These are phyloP conservation scores for Copidosoma aretas DNA, from an alignment of 2,888 invertebrate species.

Conservation along the genomic window DNA sequence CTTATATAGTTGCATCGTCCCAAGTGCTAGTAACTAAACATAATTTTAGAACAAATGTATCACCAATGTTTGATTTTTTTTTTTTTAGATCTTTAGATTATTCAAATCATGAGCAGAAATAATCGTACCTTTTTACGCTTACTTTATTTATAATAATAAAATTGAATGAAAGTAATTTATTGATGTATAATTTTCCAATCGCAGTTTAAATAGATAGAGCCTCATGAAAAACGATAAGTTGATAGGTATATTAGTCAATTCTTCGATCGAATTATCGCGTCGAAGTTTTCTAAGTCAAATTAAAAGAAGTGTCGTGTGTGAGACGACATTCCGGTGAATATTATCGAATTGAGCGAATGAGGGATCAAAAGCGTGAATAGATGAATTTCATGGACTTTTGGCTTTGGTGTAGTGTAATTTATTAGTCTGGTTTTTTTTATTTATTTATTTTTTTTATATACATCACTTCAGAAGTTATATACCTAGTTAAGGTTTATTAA, in stretches of 20 bases:
- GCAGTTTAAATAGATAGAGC: not conserved
- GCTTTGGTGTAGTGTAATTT: too few species aligned
- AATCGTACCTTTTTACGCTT: too few species aligned
- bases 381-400: too few species aligned
- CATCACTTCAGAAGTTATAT: too few species aligned
- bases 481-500: too few species aligned
- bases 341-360: slow-evolving; percentile 25
- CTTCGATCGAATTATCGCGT: slow-evolving; percentile 22
- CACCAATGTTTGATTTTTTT: too few species aligned
- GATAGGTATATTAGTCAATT: slow-evolving; percentile 24
- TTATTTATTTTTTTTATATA: too few species aligned
- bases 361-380: not conserved
- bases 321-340: slow-evolving; percentile 7
- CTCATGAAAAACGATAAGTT: slow-evolving; percentile 22
- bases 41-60: too few species aligned
- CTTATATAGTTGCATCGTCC: too few species aligned
- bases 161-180: slow-evolving; percentile 14
- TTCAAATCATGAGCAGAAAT: too few species aligned
- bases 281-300: slow-evolving; percentile 36
- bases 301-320: slow-evolving; percentile 1
- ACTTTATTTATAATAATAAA: slow-evolving; percentile 4
- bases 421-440: not conserved
- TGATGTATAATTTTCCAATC: slow-evolving; percentile 17
- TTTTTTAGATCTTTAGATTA: too few species aligned
- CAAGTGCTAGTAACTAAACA: too few species aligned